Conservation (phyloP, 2,113 vertebrate genomes). For the Zonotrichia leucophrys region DNA sequence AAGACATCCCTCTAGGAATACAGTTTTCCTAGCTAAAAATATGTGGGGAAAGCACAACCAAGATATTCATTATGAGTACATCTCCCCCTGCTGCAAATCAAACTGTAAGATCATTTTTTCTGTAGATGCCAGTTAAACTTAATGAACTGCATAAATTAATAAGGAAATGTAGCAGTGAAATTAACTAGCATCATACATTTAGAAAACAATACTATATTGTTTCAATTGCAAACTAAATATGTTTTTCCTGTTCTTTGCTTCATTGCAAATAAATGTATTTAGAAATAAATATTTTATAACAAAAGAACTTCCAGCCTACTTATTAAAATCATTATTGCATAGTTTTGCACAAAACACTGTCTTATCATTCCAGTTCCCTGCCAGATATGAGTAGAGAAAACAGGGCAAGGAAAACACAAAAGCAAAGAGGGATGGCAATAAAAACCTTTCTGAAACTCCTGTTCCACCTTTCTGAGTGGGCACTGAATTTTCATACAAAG, state of each 20-base stretch:
- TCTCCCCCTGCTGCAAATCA: conserved; percentile 29
- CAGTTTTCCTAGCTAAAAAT: neutral
- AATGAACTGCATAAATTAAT: conserved; percentile 28
- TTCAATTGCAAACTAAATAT: neutral
- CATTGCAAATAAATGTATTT: neutral
- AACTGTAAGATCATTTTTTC: neutral
- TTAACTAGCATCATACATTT: neutral
- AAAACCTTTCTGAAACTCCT: neutral
- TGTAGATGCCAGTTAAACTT: neutral
- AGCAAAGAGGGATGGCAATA: neutral
- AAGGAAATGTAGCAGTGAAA: neutral
- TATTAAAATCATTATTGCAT: neutral
- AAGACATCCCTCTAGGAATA: neutral
- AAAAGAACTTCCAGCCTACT: neutral
- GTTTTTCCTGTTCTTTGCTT: neutral
- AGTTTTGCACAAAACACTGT: neutral
- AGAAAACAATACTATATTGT: neutral
- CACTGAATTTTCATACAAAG: neutral
- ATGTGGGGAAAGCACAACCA: neutral
- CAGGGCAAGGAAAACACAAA: neutral
- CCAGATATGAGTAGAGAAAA: neutral
- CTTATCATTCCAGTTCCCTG: neutral
- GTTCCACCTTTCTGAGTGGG: neutral
- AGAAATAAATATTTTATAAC: neutral
- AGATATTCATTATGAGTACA: neutral